phyloP scores from a whole-genome alignment of 2,113 vertebrate genomes.

The Phalacrocorax pelagicus region DNA sequence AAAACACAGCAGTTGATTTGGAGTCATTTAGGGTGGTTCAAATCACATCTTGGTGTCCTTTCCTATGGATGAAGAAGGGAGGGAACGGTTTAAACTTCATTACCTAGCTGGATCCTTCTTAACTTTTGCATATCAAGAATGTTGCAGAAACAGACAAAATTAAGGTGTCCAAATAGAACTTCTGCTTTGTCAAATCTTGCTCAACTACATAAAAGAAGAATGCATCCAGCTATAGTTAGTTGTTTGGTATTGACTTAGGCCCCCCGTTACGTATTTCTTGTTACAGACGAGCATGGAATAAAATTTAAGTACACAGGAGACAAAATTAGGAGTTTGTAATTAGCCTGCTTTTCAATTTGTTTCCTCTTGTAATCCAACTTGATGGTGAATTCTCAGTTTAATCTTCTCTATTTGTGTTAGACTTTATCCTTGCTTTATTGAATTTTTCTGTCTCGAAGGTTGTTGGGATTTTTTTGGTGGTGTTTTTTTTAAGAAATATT shows the following conservation, averaged over 20 bases:
- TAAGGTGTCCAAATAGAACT: not conserved
- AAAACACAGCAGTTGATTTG: not conserved
- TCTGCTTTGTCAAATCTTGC: not conserved
- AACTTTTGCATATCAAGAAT: not conserved
- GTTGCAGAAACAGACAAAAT: not conserved
- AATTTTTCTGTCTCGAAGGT: conserved; percentile 10
- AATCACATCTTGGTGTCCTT: not conserved
- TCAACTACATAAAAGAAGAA: not conserved
- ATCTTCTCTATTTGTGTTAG: not conserved
- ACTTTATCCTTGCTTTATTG: conserved; percentile 19
- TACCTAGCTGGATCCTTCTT: not conserved
- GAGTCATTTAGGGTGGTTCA: not conserved
- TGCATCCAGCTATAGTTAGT: not conserved
- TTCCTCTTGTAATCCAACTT: conserved; percentile 6
- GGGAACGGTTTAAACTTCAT: not conserved
- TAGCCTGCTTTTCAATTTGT: conserved; percentile 5
- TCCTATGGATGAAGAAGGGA: not conserved
- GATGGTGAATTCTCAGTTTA: conserved; percentile 4
- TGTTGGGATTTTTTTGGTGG: not conserved
- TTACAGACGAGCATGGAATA: not conserved
- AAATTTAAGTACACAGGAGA: not conserved
- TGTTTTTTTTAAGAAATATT: not conserved
- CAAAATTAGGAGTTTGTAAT: conserved; percentile 36
- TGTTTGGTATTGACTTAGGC: not conserved
- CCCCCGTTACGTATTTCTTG: not conserved